These are phyloP conservation scores for Dastarcus helophoroides DNA, from an alignment of 2,888 invertebrate species.

Conservation along the genomic window DNA sequence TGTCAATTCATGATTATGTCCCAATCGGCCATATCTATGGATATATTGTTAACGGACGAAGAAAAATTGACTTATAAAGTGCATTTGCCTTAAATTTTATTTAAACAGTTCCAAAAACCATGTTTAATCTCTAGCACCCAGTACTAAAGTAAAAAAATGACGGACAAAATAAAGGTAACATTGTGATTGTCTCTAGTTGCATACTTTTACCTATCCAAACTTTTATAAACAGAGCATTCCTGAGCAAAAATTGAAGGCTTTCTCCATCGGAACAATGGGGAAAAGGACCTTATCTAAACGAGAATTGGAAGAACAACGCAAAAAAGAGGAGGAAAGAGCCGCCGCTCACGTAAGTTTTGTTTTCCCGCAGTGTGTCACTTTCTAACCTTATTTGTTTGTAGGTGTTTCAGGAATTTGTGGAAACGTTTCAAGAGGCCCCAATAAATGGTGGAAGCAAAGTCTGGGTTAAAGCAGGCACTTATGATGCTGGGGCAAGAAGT, in stretches of 20 bases:
- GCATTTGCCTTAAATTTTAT: no score
- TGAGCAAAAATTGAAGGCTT: constrained; percentile 66
- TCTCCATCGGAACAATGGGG: constrained; percentile 62
- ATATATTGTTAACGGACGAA: no score
- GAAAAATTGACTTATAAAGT: no score
- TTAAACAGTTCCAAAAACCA: no score
- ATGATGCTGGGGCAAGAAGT: constrained; percentile 90
- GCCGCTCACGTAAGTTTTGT: constrained; percentile 64
- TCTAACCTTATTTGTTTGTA: constrained; percentile 27
- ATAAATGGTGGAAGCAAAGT: constrained; percentile 64
- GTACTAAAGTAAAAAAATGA: no score
- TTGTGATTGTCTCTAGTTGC: no score
- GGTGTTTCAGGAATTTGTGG: constrained; percentile 96
- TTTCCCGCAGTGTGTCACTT: neutral
- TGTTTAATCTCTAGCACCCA: no score
- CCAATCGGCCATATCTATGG: no score
- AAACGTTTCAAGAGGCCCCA: constrained; percentile 86
- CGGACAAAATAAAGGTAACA: no score
- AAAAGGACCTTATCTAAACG: constrained; percentile 67
- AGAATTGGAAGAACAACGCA: constrained; percentile 74
- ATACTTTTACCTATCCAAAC: no score
- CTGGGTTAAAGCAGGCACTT: constrained; percentile 97
- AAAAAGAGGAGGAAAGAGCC: constrained; percentile 82
- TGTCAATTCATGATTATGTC: no score
- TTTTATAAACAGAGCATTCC: constrained; percentile 30